Evolutionary conservation across 2,888 invertebrate species (phyloP).

Genomic region (Temnothorax unifasciatus): DNA sequence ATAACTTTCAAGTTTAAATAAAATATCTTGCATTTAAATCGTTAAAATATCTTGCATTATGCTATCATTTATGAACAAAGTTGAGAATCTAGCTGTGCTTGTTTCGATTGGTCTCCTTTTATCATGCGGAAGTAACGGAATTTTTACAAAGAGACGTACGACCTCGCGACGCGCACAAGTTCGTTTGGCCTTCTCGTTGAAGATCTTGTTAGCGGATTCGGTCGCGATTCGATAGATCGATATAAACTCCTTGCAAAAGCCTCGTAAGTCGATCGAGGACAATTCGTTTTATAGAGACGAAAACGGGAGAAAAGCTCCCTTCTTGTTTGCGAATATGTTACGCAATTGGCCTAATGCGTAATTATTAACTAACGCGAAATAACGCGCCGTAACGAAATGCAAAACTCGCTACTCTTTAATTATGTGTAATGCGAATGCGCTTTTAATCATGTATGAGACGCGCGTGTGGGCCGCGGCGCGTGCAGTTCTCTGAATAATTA

Average conservation of each 20-base stretch:
- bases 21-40: not conserved
- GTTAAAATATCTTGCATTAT: not conserved
- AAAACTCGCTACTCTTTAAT: constrained; percentile 51
- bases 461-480: not conserved
- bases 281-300: not conserved
- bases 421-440: constrained; percentile 49
- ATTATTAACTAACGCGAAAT: constrained; percentile 43
- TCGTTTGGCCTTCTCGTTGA: constrained; percentile 60
- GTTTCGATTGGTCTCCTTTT: not conserved
- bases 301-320: not conserved
- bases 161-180: constrained; percentile 50
- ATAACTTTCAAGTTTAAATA: not conserved
- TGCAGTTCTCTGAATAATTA: constrained; percentile 42
- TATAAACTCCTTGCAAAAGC: not conserved
- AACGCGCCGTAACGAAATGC: constrained; percentile 41
- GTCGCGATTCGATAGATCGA: constrained; percentile 44
- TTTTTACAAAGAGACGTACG: not conserved
- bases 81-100: not conserved
- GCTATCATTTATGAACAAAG: not conserved
- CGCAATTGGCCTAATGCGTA: constrained; percentile 25
- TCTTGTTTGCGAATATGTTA: constrained; percentile 27
- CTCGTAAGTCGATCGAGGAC: not conserved
- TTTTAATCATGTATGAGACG: constrained; percentile 49
- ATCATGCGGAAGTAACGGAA: not conserved
- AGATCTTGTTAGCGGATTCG: constrained; percentile 73